Conservation (phyloP, 2,888 invertebrate genomes). For the Drosophila kambysellisi region DNA sequence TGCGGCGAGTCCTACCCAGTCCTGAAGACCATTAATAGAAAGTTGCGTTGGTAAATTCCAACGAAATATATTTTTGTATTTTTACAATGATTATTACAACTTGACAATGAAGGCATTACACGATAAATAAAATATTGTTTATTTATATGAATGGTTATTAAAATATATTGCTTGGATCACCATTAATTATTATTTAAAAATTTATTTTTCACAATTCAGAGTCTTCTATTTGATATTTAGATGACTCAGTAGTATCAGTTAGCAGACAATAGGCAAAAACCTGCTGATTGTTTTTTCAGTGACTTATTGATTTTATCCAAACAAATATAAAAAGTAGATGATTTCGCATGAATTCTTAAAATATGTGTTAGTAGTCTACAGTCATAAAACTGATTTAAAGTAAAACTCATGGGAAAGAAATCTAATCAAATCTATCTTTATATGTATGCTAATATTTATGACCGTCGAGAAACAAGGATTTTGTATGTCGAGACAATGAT, state of each 20-base stretch:
- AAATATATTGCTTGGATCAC: neutral
- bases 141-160: neutral
- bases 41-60: constrained; percentile 64
- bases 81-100: neutral
- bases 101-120: neutral
- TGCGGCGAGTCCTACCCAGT: constrained; percentile 89
- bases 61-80: neutral
- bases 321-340: too few species aligned
- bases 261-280: too few species aligned
- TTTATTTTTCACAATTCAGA: neutral
- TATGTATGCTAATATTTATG: too few species aligned
- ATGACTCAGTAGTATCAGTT: neutral
- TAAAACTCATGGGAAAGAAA: neutral
- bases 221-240: neutral
- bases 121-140: neutral
- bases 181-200: neutral
- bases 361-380: neutral
- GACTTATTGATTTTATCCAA: too few species aligned
- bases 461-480: too few species aligned
- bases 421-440: too few species aligned
- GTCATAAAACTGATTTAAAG: neutral
- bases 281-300: too few species aligned
- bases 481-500: too few species aligned
- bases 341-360: neutral
- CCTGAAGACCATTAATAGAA: constrained; percentile 83